These are phyloP conservation scores for Idaea straminata DNA, from an alignment of 2,888 invertebrate species.

Conservation along the genomic window DNA sequence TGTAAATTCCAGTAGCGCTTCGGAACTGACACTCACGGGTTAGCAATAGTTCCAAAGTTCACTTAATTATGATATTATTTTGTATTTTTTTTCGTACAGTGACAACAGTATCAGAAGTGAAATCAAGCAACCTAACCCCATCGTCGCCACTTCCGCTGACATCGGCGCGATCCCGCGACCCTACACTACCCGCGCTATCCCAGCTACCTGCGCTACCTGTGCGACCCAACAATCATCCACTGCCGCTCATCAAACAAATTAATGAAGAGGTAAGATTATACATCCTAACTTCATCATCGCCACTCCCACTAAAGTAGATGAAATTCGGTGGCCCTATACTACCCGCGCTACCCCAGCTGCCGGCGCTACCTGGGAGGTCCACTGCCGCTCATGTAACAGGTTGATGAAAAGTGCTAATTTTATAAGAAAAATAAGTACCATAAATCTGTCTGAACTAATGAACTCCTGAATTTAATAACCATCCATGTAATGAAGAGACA, in stretches of 20 bases:
- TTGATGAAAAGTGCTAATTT: conserved; percentile 58
- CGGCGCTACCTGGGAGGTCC: conserved; percentile 48
- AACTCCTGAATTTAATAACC: background rate
- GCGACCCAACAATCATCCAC: conserved; percentile 59
- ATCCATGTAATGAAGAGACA: background rate
- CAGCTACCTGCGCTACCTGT: conserved; percentile 63
- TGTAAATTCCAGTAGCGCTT: no score
- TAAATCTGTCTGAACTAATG: background rate
- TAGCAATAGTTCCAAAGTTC: no score
- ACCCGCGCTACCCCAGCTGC: conserved; percentile 42
- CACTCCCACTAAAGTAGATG: background rate
- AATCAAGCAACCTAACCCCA: conserved; percentile 62
- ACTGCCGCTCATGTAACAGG: conserved; percentile 66
- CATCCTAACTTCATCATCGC: no score
- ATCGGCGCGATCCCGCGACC: conserved; percentile 52
- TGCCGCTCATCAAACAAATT: conserved; percentile 69
- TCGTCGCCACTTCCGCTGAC: conserved; percentile 40
- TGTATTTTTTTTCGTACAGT: conserved; percentile 36
- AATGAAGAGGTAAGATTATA: conserved; percentile 64
- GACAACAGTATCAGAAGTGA: conserved; percentile 67
- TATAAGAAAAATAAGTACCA: background rate
- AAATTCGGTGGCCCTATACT: conserved; percentile 2
- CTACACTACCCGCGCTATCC: conserved; percentile 50
- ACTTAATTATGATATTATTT: no score
- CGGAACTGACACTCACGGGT: no score